These are phyloP conservation scores for Pararge aegeria DNA, from an alignment of 1,140 invertebrate species.

Conservation along the genomic window DNA sequence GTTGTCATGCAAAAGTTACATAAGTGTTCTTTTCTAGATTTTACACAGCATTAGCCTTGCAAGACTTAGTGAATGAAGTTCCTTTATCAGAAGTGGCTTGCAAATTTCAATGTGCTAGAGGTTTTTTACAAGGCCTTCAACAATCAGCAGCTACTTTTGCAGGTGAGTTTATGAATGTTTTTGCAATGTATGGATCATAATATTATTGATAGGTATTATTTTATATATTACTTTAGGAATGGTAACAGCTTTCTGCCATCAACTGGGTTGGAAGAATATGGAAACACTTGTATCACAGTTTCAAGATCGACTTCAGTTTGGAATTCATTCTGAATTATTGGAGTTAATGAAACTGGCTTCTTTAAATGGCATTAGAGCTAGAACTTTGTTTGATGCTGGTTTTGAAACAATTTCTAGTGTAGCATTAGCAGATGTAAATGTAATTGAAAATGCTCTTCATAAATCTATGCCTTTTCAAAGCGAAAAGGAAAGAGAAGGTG, in stretches of 20 bases:
- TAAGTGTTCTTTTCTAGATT: slow-evolving; percentile 82
- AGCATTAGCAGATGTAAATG: slow-evolving; percentile 84
- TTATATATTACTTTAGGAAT: slow-evolving; percentile 83
- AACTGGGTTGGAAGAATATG: slow-evolving; percentile 95
- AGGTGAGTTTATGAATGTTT: slow-evolving; percentile 80
- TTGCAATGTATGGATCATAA: no score
- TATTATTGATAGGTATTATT: slow-evolving; percentile 14
- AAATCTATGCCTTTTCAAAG: slow-evolving; percentile 92
- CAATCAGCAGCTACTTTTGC: slow-evolving; percentile 98
- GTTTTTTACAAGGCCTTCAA: slow-evolving; percentile 95
- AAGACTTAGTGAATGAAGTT: slow-evolving; percentile 96
- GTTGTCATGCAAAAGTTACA: background rate
- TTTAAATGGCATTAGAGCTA: slow-evolving; percentile 91
- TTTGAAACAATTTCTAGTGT: slow-evolving; percentile 89
- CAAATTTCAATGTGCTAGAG: slow-evolving; percentile 93
- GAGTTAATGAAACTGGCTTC: slow-evolving; percentile 93
- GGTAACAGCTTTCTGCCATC: slow-evolving; percentile 95
- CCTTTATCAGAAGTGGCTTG: slow-evolving; percentile 88
- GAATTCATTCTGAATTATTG: slow-evolving; percentile 94
- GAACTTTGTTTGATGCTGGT: slow-evolving; percentile 92
- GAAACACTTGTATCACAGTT: slow-evolving; percentile 95
- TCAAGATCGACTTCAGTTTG: slow-evolving; percentile 96
- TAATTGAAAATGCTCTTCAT: slow-evolving; percentile 88
- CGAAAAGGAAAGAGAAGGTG: slow-evolving; percentile 86
- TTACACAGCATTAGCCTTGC: slow-evolving; percentile 94